Percentiles rank a stretch among this genome's conserved stretches.
These are phyloP conservation scores for Cyprinus carpio DNA, from an alignment of 2,113 vertebrate genomes.

Conservation along the genomic window DNA sequence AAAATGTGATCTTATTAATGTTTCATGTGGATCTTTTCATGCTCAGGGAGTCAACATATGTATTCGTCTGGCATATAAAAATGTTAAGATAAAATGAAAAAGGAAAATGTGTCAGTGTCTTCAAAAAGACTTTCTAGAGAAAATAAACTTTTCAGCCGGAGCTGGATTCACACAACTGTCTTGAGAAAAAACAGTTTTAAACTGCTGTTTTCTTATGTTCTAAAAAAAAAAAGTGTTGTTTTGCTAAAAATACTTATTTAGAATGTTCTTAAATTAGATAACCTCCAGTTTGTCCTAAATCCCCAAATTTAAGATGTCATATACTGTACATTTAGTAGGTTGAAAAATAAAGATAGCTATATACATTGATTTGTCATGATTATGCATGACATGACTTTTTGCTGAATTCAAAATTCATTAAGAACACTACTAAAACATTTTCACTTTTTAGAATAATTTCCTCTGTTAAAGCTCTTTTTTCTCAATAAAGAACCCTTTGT, in stretches of 20 bases:
- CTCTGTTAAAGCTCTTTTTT: too few relatives aligned
- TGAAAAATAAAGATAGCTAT: neutral
- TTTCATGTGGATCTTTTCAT: slow-evolving; percentile 11
- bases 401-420: neutral
- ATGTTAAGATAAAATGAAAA: neutral
- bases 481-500: too few relatives aligned
- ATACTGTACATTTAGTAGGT: neutral
- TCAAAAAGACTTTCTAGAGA: neutral
- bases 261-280: too few relatives aligned
- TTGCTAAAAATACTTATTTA: too few relatives aligned
- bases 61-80: neutral
- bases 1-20: slow-evolving; percentile 1
- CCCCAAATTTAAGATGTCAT: neutral
- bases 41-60: slow-evolving; percentile 4
- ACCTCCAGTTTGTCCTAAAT: neutral
- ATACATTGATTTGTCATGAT: neutral
- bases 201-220: neutral
- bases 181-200: neutral
- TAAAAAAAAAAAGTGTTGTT: neutral
- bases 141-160: neutral
- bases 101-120: neutral
- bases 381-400: neutral
- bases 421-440: too few relatives aligned
- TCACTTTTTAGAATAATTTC: too few relatives aligned
- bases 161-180: neutral